phyloP scores from a whole-genome alignment of 1,140 invertebrate species.

The Papilio glaucus region DNA sequence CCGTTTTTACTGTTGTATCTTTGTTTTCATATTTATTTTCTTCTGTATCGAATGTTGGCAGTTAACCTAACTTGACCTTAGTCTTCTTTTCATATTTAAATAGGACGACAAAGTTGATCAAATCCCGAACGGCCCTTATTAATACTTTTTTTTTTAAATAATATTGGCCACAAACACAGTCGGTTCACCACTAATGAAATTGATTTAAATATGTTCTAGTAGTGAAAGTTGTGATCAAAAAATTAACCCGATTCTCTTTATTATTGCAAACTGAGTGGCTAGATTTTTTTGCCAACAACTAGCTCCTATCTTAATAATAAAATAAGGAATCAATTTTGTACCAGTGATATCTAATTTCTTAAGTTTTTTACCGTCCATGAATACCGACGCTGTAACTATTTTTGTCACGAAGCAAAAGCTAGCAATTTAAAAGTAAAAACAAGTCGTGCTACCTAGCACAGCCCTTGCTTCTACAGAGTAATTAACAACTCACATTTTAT shows the following conservation, averaged over 20 bases:
- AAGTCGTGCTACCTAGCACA: background rate
- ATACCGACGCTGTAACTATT: background rate
- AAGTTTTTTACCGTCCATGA: constrained; percentile 1
- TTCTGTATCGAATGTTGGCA: background rate
- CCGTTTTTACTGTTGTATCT: background rate
- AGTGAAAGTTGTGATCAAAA: no score
- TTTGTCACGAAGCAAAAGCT: constrained; percentile 2
- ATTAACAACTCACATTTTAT: background rate
- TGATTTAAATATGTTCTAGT: no score
- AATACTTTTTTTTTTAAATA: background rate
- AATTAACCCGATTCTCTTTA: no score
- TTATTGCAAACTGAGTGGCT: no score
- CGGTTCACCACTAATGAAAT: no score
- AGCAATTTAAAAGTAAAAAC: constrained; percentile 11
- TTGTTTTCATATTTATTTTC: background rate
- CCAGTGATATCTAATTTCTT: no score
- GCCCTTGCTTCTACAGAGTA: background rate
- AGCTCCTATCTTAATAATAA: constrained; percentile 3
- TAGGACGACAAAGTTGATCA: no score
- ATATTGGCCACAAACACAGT: no score
- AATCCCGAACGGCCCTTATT: no score
- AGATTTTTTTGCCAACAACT: no score
- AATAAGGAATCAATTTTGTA: background rate
- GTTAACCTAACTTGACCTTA: no score
- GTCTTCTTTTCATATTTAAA: no score